Evolutionary conservation across 2,888 invertebrate genomes (phyloP).

Genomic region (Cacoxenus indagator): DNA sequence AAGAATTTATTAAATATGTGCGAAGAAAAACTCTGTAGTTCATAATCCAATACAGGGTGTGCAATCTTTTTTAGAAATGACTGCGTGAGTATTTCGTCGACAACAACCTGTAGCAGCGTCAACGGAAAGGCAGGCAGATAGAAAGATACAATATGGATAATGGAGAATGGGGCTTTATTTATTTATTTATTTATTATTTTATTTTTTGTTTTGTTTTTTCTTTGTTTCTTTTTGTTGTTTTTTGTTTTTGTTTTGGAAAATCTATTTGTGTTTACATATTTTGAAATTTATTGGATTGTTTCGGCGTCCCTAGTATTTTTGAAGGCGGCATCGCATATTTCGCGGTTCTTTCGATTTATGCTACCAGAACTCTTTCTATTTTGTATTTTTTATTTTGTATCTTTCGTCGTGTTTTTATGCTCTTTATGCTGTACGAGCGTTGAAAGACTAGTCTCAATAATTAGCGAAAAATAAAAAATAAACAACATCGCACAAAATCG

Average conservation of each 20-base stretch:
- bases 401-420: constrained; percentile 39
- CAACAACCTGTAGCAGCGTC: not conserved
- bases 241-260: constrained; percentile 1
- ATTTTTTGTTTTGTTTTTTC: not conserved
- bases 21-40: not conserved
- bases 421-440: constrained; percentile 56
- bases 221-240: not conserved
- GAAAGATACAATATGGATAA: no score
- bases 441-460: constrained; percentile 51
- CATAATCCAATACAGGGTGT: not conserved
- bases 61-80: not conserved
- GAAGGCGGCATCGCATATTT: not conserved
- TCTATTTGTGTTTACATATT: constrained; percentile 18
- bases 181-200: not conserved
- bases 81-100: not conserved
- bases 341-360: not conserved
- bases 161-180: no score
- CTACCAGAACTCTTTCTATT: constrained; percentile 37
- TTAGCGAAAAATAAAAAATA: constrained; percentile 37
- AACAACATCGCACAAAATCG: not conserved
- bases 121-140: not conserved
- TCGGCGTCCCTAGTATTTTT: not conserved
- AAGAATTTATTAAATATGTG: not conserved
- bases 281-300: constrained; percentile 44
- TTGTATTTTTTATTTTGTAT: constrained; percentile 45